These are phyloP conservation scores for Hoplostethus mediterraneus DNA, from an alignment of 2,797 vertebrate genomes.

Conservation along the genomic window DNA sequence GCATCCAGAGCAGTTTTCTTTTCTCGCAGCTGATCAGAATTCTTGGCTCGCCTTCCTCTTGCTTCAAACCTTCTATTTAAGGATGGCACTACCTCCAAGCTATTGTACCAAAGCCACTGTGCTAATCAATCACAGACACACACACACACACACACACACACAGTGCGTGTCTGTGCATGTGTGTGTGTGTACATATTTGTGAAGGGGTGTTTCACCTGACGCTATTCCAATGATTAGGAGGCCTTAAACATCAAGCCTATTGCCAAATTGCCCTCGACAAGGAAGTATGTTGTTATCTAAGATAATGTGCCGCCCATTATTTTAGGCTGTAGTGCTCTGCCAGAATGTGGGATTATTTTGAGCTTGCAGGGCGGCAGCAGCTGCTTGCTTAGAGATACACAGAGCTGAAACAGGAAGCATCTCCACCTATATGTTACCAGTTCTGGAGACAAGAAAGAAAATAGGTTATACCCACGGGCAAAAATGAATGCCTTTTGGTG, in stretches of 20 bases:
- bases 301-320: constrained; percentile 79
- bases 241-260: constrained; percentile 83
- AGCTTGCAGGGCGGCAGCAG: constrained; percentile 72
- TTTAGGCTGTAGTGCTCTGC: constrained; percentile 74
- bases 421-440: constrained; percentile 72
- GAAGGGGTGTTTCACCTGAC: constrained; percentile 68
- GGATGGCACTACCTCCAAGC: constrained; percentile 78
- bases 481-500: constrained; percentile 55
- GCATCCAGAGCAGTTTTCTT: constrained; percentile 62
- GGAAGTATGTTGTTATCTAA: constrained; percentile 83
- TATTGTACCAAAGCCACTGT: constrained; percentile 86
- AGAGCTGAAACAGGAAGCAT: constrained; percentile 66
- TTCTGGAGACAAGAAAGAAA: constrained; percentile 65
- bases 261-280: constrained; percentile 83
- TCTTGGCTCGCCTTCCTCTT: constrained; percentile 76
- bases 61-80: constrained; percentile 84
- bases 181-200: constrained; percentile 41
- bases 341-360: constrained; percentile 75
- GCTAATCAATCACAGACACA: constrained; percentile 85
- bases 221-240: constrained; percentile 74
- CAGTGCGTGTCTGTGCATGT: constrained; percentile 41
- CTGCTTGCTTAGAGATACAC: constrained; percentile 79
- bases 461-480: constrained; percentile 69
- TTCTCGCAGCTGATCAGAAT: constrained; percentile 81
- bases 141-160: constrained; percentile 67